These are phyloP conservation scores for Allacma fusca DNA, from an alignment of 2,888 invertebrate genomes.

Conservation along the genomic window DNA sequence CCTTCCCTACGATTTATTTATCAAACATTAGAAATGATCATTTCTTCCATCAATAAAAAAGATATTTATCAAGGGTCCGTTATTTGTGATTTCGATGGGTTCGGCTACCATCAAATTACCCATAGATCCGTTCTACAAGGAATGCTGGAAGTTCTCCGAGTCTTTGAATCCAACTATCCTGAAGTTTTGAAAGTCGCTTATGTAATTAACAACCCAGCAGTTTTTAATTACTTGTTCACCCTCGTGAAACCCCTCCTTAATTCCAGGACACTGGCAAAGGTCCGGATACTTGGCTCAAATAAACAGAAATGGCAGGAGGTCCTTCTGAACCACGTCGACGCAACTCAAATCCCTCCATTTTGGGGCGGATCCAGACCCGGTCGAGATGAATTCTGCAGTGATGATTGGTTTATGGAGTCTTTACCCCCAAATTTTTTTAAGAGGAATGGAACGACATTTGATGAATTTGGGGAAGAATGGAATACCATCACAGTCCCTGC, in stretches of 20 bases:
- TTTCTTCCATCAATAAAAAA: slow-evolving; percentile 17
- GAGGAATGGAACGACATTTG: slow-evolving; percentile 33
- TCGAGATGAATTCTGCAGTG: slow-evolving; percentile 45
- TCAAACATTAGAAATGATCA: slow-evolving; percentile 44
- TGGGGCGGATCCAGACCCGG: slow-evolving; percentile 47
- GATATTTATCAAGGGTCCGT: slow-evolving; percentile 46
- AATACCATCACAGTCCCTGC: slow-evolving; percentile 44
- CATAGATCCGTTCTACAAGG: slow-evolving; percentile 50
- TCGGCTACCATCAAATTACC: slow-evolving; percentile 53
- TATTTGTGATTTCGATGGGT: slow-evolving; percentile 57
- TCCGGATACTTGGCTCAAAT: slow-evolving; percentile 46
- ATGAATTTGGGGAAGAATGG: slow-evolving; percentile 50
- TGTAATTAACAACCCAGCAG: slow-evolving; percentile 48
- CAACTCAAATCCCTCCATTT: slow-evolving; percentile 42
- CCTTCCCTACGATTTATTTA: slow-evolving; percentile 47
- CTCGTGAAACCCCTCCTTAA: slow-evolving; percentile 47
- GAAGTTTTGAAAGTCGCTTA: slow-evolving; percentile 47
- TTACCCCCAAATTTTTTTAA: slow-evolving; percentile 44
- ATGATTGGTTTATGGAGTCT: slow-evolving; percentile 46
- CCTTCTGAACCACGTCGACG: slow-evolving; percentile 40
- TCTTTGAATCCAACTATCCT: slow-evolving; percentile 50
- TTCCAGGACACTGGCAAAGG: slow-evolving; percentile 44
- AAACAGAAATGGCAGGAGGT: slow-evolving; percentile 44
- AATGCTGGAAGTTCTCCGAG: slow-evolving; percentile 44
- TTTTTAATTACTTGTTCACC: slow-evolving; percentile 46